Percentiles rank a stretch among this genome's conserved stretches.
Conservation (phyloP, 2,888 invertebrate species). For the Syrista parreyssii region DNA sequence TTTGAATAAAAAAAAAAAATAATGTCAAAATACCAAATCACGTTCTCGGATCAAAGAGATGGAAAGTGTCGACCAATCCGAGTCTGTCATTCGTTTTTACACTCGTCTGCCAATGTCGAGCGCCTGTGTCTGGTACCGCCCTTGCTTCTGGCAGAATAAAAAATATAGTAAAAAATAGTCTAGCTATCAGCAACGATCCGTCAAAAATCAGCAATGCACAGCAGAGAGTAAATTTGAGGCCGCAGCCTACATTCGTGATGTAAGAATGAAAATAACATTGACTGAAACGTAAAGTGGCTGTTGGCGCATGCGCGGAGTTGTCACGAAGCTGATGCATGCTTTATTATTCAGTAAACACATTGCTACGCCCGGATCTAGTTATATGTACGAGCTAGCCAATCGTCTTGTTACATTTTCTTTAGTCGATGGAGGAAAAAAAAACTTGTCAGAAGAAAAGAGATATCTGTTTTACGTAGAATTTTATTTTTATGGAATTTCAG, state of each 20-base stretch:
- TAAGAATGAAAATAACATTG: slow-evolving; percentile 35
- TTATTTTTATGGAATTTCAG: slow-evolving; percentile 5
- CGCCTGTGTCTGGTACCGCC: neutral
- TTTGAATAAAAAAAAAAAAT: neutral
- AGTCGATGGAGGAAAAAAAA: neutral
- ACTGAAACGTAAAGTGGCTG: neutral
- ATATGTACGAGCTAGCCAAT: neutral
- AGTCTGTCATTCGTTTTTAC: neutral
- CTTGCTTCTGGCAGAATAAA: neutral
- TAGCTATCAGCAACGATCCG: neutral
- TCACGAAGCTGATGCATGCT: slow-evolving; percentile 2
- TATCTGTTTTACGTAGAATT: neutral
- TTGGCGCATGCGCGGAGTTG: neutral
- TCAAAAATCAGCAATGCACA: neutral
- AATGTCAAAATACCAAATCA: neutral
- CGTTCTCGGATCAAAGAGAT: neutral
- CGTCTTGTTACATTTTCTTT: neutral
- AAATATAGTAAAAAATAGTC: neutral
- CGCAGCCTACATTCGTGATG: slow-evolving; percentile 39
- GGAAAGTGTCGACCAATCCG: neutral
- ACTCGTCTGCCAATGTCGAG: neutral
- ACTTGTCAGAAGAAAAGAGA: neutral
- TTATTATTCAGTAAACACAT: slow-evolving; percentile 13
- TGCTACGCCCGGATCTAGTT: neutral
- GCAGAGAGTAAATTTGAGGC: slow-evolving; percentile 26